Evolutionary conservation across 2,797 vertebrate species (phyloP), one percentile per base, ranked within the genome.

Genomic region (Craterocephalus amniculus): DNA sequence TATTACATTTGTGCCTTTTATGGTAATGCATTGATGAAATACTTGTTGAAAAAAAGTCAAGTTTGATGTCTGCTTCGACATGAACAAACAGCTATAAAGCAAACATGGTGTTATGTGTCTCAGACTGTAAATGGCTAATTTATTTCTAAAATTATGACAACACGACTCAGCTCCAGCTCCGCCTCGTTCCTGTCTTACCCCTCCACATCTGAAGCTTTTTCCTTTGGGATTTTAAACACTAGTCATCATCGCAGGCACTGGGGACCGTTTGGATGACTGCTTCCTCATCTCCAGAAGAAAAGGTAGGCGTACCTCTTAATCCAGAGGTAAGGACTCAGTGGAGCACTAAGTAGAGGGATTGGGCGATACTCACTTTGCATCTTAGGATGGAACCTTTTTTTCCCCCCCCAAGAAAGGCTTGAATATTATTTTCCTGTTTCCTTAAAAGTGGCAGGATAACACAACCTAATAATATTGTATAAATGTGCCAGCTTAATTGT

Each of bases 1-100:
- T 12, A 63, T 74, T 13, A 69, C 7, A 2, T 58, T 48, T 58
- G 52, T 13, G 38, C 18, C 22, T 55, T 58, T 48, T 54, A 60
- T 48, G 48, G 48, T 3, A 16, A 48, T 20, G 36, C 57, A 51
- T 9, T 63, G 35, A 54, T 52, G 27, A 13, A 58, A 22, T 14
- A 32, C 60, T 66, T 29, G 45, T 27, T 54, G n/a, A 58, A 2
- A n/a, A 29, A 34, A 52, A 18, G 18, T 34, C 6, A 0, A 11
- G 26, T 58, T 36, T 67, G 49, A 36, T 32, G 14, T 20, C 38
- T 34, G 11, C 32, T n/a, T 57, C 40, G 43, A 27, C 49, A 24
- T 22, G 8, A 20, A 13, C 22, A 55, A n/a, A 20, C 20, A n/a
- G 43, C 18, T 8, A 6, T 9, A 16, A 7, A 18, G 18, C n/a